phyloP scores from a whole-genome alignment of 2,888 invertebrate genomes.

The Acanthosoma haemorrhoidale region DNA sequence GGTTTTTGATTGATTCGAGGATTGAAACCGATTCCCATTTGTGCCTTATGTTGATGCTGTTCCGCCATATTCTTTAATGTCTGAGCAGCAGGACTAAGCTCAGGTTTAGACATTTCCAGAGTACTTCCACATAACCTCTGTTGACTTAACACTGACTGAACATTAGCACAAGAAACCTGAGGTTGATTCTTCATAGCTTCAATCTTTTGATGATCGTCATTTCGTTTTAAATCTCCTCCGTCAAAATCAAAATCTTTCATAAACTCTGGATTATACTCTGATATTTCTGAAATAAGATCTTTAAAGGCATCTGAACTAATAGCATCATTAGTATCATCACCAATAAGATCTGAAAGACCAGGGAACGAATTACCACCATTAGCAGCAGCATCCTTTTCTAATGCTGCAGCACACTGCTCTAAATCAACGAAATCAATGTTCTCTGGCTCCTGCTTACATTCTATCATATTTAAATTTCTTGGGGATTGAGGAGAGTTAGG shows the following conservation, averaged over 20 bases:
- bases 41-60: conserved; percentile 85
- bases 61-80: conserved; percentile 96
- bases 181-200: conserved; percentile 5
- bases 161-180: conserved; percentile 14
- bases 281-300: conserved; percentile 81
- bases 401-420: conserved; percentile 75
- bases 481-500: conserved; percentile 35
- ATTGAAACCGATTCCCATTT: conserved; percentile 56
- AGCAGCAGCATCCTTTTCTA: conserved; percentile 75
- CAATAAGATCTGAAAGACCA: conserved; percentile 72
- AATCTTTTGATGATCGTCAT: conserved; percentile 20
- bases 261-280: conserved; percentile 73
- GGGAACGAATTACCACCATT: conserved; percentile 62
- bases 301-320: conserved; percentile 73
- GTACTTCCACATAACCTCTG: conserved; percentile 15
- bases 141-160: conserved; percentile 5
- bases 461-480: conserved; percentile 50
- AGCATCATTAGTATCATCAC: conserved; percentile 76
- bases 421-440: conserved; percentile 82
- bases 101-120: conserved; percentile 50
- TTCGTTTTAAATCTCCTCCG: conserved; percentile 37
- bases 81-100: conserved; percentile 87
- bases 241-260: conserved; percentile 77
- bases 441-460: conserved; percentile 67
- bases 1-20: conserved; percentile 37